These are phyloP conservation scores for Metacarcinus magister DNA, from an alignment of 2,888 invertebrate genomes.

Conservation along the genomic window DNA sequence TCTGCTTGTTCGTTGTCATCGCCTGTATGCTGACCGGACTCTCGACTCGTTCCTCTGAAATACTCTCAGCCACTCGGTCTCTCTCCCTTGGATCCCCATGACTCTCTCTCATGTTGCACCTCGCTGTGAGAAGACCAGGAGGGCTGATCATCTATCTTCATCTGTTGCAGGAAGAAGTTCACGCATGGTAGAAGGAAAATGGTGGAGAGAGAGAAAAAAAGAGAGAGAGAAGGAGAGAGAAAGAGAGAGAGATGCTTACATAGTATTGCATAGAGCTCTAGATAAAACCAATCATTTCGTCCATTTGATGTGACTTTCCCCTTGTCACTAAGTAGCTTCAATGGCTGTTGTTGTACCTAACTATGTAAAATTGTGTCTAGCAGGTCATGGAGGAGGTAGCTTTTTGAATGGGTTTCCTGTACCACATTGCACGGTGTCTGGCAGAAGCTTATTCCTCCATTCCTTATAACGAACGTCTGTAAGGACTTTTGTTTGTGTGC, in stretches of 20 bases:
- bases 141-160: constrained; percentile 4
- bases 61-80: not conserved
- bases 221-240: constrained; percentile 60
- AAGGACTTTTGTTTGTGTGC: not conserved
- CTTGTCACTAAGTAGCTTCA: not conserved
- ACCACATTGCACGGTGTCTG: not conserved
- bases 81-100: not conserved
- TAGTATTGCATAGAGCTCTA: not conserved
- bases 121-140: not conserved
- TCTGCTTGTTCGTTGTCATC: constrained; percentile 5
- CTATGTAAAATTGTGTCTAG: not conserved
- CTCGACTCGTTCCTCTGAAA: not conserved
- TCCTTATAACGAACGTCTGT: not conserved
- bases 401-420: not conserved
- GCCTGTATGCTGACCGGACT: not conserved
- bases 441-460: not conserved
- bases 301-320: not conserved
- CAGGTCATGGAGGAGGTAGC: not conserved
- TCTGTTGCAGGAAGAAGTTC: constrained; percentile 7
- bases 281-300: not conserved
- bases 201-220: not conserved
- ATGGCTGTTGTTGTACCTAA: not conserved
- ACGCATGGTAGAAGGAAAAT: not conserved
- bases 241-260: constrained; percentile 44
- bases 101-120: not conserved